Evolutionary conservation across 2,113 vertebrate genomes (phyloP).

Genomic region (Odocoileus hemionus): DNA sequence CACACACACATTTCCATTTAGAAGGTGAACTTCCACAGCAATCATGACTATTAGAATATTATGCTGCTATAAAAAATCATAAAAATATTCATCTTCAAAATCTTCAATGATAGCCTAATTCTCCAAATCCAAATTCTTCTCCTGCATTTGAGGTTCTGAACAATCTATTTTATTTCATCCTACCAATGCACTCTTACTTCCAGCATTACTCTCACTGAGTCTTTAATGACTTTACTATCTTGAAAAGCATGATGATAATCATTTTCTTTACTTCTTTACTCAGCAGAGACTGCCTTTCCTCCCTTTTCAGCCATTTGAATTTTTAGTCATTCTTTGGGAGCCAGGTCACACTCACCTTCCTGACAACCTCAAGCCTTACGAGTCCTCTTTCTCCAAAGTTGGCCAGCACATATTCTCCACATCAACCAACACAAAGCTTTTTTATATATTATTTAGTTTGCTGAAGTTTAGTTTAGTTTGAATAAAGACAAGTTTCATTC

Average conservation of each 20-base stretch:
- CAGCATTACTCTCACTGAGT: not conserved
- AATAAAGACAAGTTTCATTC: not conserved
- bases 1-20: not conserved
- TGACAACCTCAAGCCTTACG: not conserved
- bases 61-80: not conserved
- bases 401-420: fast-evolving
- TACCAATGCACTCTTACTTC: not conserved
- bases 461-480: not conserved
- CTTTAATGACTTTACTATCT: not conserved
- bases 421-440: not conserved
- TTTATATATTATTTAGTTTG: not conserved
- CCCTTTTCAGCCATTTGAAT: not conserved
- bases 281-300: not conserved
- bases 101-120: not conserved
- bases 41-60: not conserved
- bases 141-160: not conserved
- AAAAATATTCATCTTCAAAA: not conserved
- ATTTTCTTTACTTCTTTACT: not conserved
- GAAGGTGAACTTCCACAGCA: not conserved
- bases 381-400: not conserved
- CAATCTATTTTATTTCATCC: not conserved
- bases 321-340: not conserved
- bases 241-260: not conserved
- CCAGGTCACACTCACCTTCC: not conserved
- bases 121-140: not conserved